Evolutionary conservation across 1,140 invertebrate species (phyloP), one percentile per base, ranked within the genome.

Genomic region (Ericerus pela): DNA sequence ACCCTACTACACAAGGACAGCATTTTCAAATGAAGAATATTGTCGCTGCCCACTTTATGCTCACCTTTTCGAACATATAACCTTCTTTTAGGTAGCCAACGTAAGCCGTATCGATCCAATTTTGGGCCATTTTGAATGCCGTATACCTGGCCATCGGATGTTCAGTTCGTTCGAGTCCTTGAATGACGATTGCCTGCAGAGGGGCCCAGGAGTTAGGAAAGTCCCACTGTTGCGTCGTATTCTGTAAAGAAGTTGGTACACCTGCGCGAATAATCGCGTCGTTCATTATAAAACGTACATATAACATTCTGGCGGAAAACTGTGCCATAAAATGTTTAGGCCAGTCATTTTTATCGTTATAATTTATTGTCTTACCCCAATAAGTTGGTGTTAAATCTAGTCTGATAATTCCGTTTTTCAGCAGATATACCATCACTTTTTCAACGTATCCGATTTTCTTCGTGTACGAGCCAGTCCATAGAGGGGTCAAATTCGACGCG

Each of bases 141-240:
- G 73, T 56, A 18, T 67, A 60, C 31, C 72, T 62, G 10, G 74
- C 76, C 53, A 70, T 66, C 24, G 62, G 57, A 22, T 68, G 63
- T 18, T 65, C 66, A 4, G 73, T 73, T 43, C 70, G 66, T 12
- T 70, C 64, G 20, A 84, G 67, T 31, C 78, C 76, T 41, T 78
- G 71, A 14, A 72, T 64, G 2, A 80, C 62, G 47, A 80, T 67
- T 30, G 80, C 76, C 60, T 91, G 85, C 12, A 86, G 70, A 14
- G 86, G 86, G 37, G 85, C 77, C 88, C 88, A 92, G 0, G 81
- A 84, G 64, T 90, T 90, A 0, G 87, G 86, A 61, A 78, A 84
- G 65, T 92, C 88, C 88, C 88, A 92, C 69, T 91, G 87, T 66
- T 90, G 79, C 2, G 79, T 79, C n/a, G 79, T 80, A 2, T 76